These are phyloP conservation scores for Rhabdomys dilectus DNA, from an alignment of 2,113 vertebrate species.

Conservation along the genomic window DNA sequence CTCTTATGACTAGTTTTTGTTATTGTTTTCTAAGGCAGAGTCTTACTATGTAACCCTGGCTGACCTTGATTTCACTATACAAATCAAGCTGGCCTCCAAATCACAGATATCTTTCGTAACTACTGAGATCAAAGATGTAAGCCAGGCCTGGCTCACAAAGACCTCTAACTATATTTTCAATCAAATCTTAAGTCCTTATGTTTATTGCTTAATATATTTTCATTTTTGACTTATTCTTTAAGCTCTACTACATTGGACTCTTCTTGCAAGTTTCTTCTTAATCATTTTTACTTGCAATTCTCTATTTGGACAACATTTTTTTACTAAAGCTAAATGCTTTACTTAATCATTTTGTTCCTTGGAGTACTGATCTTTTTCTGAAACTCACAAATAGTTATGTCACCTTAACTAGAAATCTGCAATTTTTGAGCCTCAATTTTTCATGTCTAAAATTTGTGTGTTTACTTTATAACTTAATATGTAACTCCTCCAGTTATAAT, in stretches of 20 bases:
- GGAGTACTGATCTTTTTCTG: neutral
- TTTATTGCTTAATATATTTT: neutral
- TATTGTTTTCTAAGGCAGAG: neutral
- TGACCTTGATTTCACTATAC: neutral
- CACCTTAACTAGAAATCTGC: constrained; percentile 25
- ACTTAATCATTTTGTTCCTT: constrained; percentile 22
- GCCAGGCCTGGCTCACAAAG: neutral
- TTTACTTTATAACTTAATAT: constrained; percentile 37
- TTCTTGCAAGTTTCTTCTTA: constrained; percentile 24
- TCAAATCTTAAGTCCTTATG: neutral
- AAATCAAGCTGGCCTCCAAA: neutral
- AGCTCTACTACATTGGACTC: neutral
- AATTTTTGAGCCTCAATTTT: constrained; percentile 3
- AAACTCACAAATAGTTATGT: constrained; percentile 31
- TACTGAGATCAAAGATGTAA: neutral
- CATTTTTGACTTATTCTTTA: neutral
- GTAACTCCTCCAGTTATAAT: neutral
- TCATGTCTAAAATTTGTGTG: constrained; percentile 6
- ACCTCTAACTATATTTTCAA: neutral
- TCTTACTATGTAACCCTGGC: neutral
- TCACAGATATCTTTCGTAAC: neutral
- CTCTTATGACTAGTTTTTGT: neutral
- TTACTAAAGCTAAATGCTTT: neutral
- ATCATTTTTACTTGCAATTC: constrained; percentile 25
- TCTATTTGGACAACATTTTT: neutral